A percentile compares a stretch with the other conserved stretches of the same genome.
Conservation (phyloP, 92 coral and sea anemone species). For the Parazoanthus atlanticus region DNA sequence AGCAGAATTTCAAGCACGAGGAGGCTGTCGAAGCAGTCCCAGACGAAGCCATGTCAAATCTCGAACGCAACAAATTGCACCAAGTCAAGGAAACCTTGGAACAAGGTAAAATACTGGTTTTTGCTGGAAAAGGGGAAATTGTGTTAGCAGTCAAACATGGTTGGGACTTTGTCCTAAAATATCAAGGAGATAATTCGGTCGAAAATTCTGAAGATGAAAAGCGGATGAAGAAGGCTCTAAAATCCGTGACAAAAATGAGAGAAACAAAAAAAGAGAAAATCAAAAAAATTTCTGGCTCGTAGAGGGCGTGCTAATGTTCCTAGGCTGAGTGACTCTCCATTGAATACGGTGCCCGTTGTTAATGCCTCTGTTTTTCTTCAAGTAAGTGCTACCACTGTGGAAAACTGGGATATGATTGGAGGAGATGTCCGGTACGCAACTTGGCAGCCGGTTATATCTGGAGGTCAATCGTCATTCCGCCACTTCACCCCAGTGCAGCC, state of each 20-base stretch:
- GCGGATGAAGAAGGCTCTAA: too few relatives aligned
- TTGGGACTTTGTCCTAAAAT: neutral
- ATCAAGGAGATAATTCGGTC: neutral
- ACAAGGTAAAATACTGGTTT: neutral
- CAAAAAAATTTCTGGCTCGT: conserved; percentile 27
- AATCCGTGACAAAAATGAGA: too few relatives aligned
- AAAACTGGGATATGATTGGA: conserved; percentile 50
- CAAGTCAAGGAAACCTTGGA: neutral
- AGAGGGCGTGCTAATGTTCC: neutral
- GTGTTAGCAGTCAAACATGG: neutral
- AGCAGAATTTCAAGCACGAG: neutral
- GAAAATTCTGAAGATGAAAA: neutral
- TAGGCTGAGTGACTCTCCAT: neutral
- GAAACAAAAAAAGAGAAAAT: too few relatives aligned
- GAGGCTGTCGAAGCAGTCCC: neutral
- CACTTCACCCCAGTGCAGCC: neutral
- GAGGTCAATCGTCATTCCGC: neutral
- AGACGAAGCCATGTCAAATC: neutral
- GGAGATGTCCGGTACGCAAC: conserved; percentile 17
- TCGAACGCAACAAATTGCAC: neutral
- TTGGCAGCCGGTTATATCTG: neutral
- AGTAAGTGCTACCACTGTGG: conserved; percentile 42
- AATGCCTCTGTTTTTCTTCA: neutral
- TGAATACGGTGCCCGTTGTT: neutral
- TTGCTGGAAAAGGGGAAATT: neutral